Conservation (phyloP, 2,113 vertebrate genomes). For the Protobothrops mucrosquamatus region DNA sequence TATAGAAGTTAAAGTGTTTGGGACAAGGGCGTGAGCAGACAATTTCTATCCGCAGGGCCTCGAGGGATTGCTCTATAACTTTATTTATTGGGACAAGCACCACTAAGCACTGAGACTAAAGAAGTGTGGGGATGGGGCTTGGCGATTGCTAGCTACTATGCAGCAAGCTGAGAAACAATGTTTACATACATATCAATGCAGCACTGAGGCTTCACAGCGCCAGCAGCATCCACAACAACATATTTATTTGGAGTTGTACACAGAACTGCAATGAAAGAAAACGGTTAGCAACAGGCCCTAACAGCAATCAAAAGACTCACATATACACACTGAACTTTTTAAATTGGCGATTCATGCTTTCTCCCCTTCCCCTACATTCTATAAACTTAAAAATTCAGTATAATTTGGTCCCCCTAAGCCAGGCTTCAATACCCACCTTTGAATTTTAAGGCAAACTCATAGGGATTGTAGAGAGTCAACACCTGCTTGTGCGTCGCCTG, state of each 20-base stretch:
- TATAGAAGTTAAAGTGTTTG: too few relatives aligned
- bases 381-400: constrained; percentile 19
- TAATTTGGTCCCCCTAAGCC: constrained; percentile 32
- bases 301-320: not conserved
- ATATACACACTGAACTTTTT: not conserved
- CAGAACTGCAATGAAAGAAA: constrained; percentile 81
- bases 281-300: constrained; percentile 28
- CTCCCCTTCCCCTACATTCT: not conserved
- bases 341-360: not conserved
- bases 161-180: not conserved
- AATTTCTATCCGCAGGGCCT: not conserved
- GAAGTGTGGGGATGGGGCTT: not conserved
- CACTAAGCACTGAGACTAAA: not conserved
- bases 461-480: constrained; percentile 98
- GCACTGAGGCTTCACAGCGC: constrained; percentile 96
- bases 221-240: constrained; percentile 91
- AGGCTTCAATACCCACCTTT: constrained; percentile 85
- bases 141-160: not conserved
- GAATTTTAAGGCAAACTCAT: constrained; percentile 99
- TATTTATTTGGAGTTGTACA: constrained; percentile 99
- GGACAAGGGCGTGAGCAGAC: not conserved
- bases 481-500: constrained; percentile 98
- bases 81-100: too few relatives aligned
- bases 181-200: constrained; percentile 97
- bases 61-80: not conserved